Evolutionary conservation across 2,888 invertebrate species (phyloP), one percentile per base, ranked within the genome.

Genomic region (Drosophila pegasa): DNA sequence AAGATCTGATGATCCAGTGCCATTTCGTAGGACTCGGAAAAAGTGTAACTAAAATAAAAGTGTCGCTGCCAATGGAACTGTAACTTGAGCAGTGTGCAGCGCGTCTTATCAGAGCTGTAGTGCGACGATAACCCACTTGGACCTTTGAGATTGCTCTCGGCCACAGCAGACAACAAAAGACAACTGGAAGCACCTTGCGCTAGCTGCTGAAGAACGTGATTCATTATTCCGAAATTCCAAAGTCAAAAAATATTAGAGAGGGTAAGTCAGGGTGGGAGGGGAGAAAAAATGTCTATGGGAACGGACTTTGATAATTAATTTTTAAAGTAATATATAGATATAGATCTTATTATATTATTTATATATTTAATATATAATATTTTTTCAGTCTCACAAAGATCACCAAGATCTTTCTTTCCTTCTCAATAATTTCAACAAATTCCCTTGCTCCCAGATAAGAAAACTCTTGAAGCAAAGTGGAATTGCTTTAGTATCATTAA

Each of bases 111-210:
- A 38, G 29, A 62, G 51, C 27, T 29, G 14, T 16, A 3, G 10
- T 33, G 3, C 40, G 73, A 72, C 50, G 50, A 50, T 75, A 75
- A 75, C 74, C 74, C 45, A 41, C n/a, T 12, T 31, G 59, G 33
- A 62, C 74, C 73, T 52, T 54, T 77, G 8, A 50, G 29, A 41
- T 51, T 40, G 4, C 35, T 25, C 58, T 2, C 37, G 14, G 18
- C 29, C 54, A 47, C n/a, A 22, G 16, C 22, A 20, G 29, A 51
- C 38, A 22, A 9, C 10, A 14, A 14, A 50, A 47, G 33, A 50
- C 41, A 60, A 31, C 22, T 35, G 43, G 57, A 43, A 60, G 55
- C 16, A 71, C 64, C 76, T 73, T 43, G 31, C 16, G 55, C 10
- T 14, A 22, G 50, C 20, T 3, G 41, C 10, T 22, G 14, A 12